Evolutionary conservation across 2,113 vertebrate species (phyloP), one percentile per base, ranked within the genome.

Genomic region (Oostethus manadensis): DNA sequence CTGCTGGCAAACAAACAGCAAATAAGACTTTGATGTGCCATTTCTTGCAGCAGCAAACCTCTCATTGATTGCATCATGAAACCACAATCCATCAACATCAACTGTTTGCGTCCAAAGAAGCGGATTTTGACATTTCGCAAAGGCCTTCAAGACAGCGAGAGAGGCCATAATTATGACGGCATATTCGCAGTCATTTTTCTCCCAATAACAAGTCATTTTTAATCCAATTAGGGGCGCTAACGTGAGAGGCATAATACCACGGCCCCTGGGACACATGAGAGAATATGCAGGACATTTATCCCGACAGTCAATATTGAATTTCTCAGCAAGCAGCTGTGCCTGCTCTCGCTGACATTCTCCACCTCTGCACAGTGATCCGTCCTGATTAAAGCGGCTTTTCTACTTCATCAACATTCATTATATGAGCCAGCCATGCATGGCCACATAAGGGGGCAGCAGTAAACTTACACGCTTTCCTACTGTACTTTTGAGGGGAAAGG

Each of bases 291-390:
- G 82, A 82, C 86, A 88, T 88, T 85, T 82, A 87, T 87, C 83
- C 84, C 73, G 83, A 87, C 87, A 88, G 80, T 87, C 86, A 84
- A 83, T 87, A 87, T 87, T 86, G 86, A 82, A 87, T 88, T 87
- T 85, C 70, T 86, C 82, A 81, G 79, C 68, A 78, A 87, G 86
- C 86, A 87, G 81, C 87, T 88, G 86, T 88, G 87, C 75, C 83
- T 83, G 81, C 79, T 88, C 82, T 76, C 80, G 40, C 80, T 87
- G 87, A 88, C 87, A 88, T 88, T 88, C 84, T 86, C 84, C 82
- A 87, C 79, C 84, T 83, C 79, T 86, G 79, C 83, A 84, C 76
- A 81, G 81, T 81, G 80, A 87, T 87, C 84, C 60, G 84, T 88
- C 87, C 83, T 88, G 82, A 87, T 87, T 86, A 87, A 82, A 84